Base-by-base conservation (phyloP, 1,140 invertebrate species). In the Globodera ellingtonae region DNA sequence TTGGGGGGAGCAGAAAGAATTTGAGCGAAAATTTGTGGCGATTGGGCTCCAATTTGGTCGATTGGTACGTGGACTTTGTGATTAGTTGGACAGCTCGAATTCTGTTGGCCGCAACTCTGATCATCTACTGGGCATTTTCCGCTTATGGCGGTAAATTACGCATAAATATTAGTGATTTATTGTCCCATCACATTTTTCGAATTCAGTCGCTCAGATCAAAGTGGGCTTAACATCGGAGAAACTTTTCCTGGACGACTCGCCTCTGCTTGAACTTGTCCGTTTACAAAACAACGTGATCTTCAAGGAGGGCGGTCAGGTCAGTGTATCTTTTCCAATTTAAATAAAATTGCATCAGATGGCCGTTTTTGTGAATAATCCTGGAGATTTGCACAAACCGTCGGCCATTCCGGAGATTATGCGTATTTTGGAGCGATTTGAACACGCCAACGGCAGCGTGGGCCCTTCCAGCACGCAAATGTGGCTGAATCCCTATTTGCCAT, bases 271-370 rank as follows among this genome's bases (percentile, higher is more conserved):
- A 75, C 77, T 89, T 4, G 87, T 88, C 46, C 35, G 74, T 13
- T 77, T 88, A 44, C 86, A 88, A 72, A 89, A 81, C 48, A 87
- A 89, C 66, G 84, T 89, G n/a, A 88, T 88, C 44, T 88, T 88
- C 83, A 87, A 87, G 50, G 86, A 88, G 75, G 86, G 86, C 48
- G 86, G 86, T 10, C 86, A 87, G 77, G 84, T 85, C 69, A 8
- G 15, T 70, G 6, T 47, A 24, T 18, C n/a, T 85, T 44, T n/a
- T 0, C 67, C n/a, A 69, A 13, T 21, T 15, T 10, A 47, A 47
- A 35, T 21, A 35, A 48, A 75, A 15, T n/a, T 21, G n/a, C 48
- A 72, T 75, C 24, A 87, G 86, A 86, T 88, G 69, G 82, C 82
- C 9, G 79, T 88, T 3, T 88, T 88, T 77, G 83, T 88, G 35